Evolutionary conservation across 2,113 vertebrate species (phyloP).

Genomic region (Entelurus aequoreus): DNA sequence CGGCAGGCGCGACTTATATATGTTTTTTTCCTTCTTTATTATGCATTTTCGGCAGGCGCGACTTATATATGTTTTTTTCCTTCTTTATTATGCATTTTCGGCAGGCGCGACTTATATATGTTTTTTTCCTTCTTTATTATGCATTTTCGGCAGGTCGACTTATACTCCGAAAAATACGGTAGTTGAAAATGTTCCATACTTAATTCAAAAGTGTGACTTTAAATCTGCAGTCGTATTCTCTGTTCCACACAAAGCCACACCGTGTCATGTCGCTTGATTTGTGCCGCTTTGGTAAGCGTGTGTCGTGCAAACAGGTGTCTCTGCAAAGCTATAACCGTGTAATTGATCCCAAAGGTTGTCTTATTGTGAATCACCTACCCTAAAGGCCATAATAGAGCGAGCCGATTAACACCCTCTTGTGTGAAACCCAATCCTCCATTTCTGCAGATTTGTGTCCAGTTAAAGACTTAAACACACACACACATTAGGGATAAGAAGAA

Average conservation of each 20-base stretch:
- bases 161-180: too few species aligned
- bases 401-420: conserved; percentile 34
- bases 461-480: conserved; percentile 27
- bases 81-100: too few species aligned
- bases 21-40: too few species aligned
- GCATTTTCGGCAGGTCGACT: rapidly evolving
- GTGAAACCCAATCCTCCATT: conserved; percentile 42
- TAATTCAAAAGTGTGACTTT: background rate
- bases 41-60: too few species aligned
- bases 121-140: too few species aligned
- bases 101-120: too few species aligned
- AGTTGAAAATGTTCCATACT: too few species aligned
- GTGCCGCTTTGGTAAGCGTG: conserved; percentile 2
- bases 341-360: conserved; percentile 35
- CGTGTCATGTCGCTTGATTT: background rate
- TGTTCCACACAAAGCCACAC: background rate
- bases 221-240: conserved; percentile 1
- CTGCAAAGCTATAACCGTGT: conserved; percentile 16
- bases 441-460: conserved; percentile 42
- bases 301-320: conserved; percentile 38
- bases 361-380: conserved; percentile 24
- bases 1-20: too few species aligned
- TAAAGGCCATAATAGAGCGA: conserved; percentile 30
- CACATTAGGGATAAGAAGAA: conserved; percentile 15
- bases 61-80: too few species aligned